These are phyloP conservation scores for Morus bassanus DNA, from an alignment of 2,797 vertebrate genomes.

Conservation along the genomic window DNA sequence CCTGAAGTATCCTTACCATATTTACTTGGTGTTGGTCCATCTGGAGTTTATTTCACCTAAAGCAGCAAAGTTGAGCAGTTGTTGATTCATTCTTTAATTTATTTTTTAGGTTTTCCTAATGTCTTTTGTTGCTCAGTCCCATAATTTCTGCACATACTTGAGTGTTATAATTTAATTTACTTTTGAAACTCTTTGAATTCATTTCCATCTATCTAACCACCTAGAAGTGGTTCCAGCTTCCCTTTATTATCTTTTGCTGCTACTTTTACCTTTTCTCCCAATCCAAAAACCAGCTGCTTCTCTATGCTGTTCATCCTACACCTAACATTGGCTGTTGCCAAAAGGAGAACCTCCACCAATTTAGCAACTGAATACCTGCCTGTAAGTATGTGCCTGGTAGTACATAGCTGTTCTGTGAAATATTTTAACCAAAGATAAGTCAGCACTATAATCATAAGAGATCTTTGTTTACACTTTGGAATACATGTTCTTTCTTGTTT, in stretches of 20 bases:
- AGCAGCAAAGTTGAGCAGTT: not conserved
- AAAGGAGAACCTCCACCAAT: not conserved
- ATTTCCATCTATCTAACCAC: not conserved
- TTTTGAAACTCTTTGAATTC: not conserved
- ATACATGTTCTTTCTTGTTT: constrained; percentile 12
- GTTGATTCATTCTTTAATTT: not conserved
- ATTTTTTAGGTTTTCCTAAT: not conserved
- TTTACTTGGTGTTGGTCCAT: not conserved
- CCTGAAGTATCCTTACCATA: not conserved
- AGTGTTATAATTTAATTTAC: not conserved
- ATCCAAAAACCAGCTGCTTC: not conserved
- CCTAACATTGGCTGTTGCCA: not conserved
- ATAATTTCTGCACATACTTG: not conserved
- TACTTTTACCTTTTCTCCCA: not conserved
- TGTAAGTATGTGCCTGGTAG: not conserved
- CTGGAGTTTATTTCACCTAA: not conserved
- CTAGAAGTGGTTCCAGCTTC: not conserved
- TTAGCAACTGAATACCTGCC: not conserved
- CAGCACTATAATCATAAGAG: not conserved
- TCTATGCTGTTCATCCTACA: not conserved
- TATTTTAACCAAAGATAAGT: not conserved
- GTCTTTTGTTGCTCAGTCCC: not conserved
- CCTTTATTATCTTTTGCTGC: not conserved
- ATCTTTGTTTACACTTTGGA: not conserved
- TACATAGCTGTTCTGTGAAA: not conserved